Percentiles rank a stretch among this genome's conserved stretches.
Conservation (phyloP, 2,113 vertebrate species). For the Perca schrenkii region DNA sequence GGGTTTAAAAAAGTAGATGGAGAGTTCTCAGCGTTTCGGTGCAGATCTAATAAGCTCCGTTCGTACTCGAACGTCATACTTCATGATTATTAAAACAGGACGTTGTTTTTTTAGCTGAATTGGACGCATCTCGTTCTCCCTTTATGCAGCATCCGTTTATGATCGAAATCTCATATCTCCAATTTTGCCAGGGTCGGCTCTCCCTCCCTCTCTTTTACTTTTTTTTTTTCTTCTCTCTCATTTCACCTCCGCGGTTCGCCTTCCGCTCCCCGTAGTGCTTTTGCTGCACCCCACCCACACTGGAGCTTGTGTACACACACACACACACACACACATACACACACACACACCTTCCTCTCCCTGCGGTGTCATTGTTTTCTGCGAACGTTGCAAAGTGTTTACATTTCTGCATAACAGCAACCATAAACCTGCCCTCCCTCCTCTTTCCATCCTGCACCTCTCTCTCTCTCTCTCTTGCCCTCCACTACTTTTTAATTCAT, state of each 20-base stretch:
- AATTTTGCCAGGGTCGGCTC: conserved; percentile 36
- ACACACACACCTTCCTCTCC: conserved; percentile 69
- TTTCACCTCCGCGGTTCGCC: conserved; percentile 72
- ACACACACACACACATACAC: conserved; percentile 20
- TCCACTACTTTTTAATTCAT: conserved; percentile 21
- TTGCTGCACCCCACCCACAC: conserved; percentile 65
- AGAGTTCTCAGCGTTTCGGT: background rate
- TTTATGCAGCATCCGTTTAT: conserved; percentile 42
- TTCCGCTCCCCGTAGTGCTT: conserved; percentile 74
- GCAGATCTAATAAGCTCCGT: background rate
- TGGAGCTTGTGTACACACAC: background rate
- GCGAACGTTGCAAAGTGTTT: conserved; percentile 83
- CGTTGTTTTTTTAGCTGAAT: background rate
- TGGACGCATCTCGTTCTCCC: background rate
- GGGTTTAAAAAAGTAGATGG: too few species aligned
- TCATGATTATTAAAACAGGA: conserved; percentile 22
- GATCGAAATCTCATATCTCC: conserved; percentile 56
- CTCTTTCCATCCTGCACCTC: conserved; percentile 11
- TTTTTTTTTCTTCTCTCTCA: conserved; percentile 35
- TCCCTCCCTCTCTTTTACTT: conserved; percentile 7
- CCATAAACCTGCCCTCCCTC: conserved; percentile 70
- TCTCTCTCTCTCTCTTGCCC: conserved; percentile 27
- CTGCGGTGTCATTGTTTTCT: conserved; percentile 83
- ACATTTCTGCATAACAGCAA: conserved; percentile 84
- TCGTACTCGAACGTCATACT: background rate